Evolutionary conservation across 2,797 vertebrate species (phyloP).

Genomic region (Pseudotriccus pelzelni): DNA sequence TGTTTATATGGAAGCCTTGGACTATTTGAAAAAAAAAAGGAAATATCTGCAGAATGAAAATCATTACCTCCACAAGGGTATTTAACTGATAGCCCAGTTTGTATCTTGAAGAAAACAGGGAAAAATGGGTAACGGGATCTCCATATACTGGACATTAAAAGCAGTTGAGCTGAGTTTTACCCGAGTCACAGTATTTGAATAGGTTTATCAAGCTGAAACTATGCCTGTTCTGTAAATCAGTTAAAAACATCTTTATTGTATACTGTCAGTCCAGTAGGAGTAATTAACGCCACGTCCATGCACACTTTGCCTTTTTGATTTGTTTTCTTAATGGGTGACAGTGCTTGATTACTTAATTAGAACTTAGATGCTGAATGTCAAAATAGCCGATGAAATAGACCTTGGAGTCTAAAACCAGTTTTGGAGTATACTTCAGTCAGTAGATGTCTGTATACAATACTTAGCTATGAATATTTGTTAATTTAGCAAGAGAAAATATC

Average conservation of each 20-base stretch:
- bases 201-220: not conserved
- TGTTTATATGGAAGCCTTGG: not conserved
- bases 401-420: not conserved
- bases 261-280: not conserved
- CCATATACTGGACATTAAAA: not conserved
- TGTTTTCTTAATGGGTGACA: not conserved
- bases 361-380: not conserved
- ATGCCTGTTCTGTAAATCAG: not conserved
- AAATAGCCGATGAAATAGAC: not conserved
- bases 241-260: not conserved
- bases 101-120: not conserved
- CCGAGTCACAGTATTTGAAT: not conserved
- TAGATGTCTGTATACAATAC: not conserved
- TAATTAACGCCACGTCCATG: not conserved
- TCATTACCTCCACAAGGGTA: not conserved
- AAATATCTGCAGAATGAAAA: not conserved
- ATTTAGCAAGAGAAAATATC: not conserved
- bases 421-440: not conserved
- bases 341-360: not conserved
- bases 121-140: not conserved
- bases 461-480: not conserved
- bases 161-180: not conserved
- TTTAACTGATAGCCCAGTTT: not conserved
- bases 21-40: not conserved
- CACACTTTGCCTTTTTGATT: not conserved